phyloP scores from a whole-genome alignment of 2,113 vertebrate genomes.

The Dicaeum eximium region DNA sequence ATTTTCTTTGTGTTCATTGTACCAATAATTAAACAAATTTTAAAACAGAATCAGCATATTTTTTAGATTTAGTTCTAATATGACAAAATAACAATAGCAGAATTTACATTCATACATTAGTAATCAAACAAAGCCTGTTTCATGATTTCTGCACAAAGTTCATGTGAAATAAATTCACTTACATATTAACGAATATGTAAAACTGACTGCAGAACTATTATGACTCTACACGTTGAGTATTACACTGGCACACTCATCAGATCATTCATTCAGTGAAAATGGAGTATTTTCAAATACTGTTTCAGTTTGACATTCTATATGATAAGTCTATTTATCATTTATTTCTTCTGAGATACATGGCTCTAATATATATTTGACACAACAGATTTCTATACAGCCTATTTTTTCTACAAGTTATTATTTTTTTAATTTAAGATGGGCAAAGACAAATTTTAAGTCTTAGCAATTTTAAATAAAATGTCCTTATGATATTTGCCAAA shows the following conservation, averaged over 20 bases:
- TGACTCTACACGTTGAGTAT: neutral
- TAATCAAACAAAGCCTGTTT: neutral
- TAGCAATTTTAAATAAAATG: neutral
- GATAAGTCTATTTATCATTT: neutral
- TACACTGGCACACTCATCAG: neutral
- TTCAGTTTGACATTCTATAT: neutral
- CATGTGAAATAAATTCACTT: constrained; percentile 4
- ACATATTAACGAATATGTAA: neutral
- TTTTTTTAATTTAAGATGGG: neutral
- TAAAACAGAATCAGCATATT: neutral
- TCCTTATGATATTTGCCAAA: neutral
- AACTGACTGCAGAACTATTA: neutral
- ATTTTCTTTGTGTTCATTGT: neutral
- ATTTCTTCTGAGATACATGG: neutral
- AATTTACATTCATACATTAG: neutral
- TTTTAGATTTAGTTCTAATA: neutral
- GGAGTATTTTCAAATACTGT: neutral
- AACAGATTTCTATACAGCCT: neutral
- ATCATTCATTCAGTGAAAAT: neutral
- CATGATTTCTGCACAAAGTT: neutral
- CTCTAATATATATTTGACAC: neutral
- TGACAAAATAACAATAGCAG: neutral
- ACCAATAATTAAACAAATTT: neutral
- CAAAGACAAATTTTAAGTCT: neutral
- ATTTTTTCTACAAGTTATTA: neutral